Conservation (phyloP, 2,797 vertebrate genomes). For the Pipistrellus nathusii region DNA sequence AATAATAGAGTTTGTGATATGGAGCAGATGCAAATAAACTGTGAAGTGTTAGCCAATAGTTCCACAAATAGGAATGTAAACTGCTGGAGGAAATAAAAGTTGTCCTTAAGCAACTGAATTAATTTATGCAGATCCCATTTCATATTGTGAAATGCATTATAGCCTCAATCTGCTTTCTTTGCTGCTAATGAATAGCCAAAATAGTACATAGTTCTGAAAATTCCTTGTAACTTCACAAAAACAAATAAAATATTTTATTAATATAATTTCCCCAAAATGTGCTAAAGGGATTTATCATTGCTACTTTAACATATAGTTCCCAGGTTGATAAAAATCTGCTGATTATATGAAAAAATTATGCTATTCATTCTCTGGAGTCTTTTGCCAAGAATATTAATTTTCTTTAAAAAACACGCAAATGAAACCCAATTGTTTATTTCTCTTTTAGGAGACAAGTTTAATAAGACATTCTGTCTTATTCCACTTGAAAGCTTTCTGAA, state of each 20-base stretch:
- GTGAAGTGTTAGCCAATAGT: conserved; percentile 66
- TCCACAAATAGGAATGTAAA: conserved; percentile 45
- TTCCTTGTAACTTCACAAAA: conserved; percentile 31
- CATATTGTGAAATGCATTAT: conserved; percentile 38
- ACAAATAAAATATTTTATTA: neutral
- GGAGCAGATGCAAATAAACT: conserved; percentile 72
- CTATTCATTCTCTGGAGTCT: neutral
- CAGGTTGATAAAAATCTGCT: neutral
- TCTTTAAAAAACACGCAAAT: neutral
- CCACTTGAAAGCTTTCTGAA: neutral
- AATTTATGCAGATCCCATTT: neutral
- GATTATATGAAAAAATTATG: neutral
- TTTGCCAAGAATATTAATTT: conserved; percentile 49
- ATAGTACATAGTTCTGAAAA: conserved; percentile 39
- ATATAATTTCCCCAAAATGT: neutral
- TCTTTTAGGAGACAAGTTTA: conserved; percentile 33
- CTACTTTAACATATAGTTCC: neutral
- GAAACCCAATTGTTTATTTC: conserved; percentile 22
- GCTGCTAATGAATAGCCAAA: conserved; percentile 54
- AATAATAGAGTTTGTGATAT: conserved; percentile 47
- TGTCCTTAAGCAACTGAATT: conserved; percentile 68
- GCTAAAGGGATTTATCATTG: conserved; percentile 5
- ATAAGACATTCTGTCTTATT: neutral
- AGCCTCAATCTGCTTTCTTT: conserved; percentile 62
- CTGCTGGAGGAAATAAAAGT: conserved; percentile 59